phyloP scores from a whole-genome alignment of 2,113 vertebrate genomes.

The Ptyas mucosa region DNA sequence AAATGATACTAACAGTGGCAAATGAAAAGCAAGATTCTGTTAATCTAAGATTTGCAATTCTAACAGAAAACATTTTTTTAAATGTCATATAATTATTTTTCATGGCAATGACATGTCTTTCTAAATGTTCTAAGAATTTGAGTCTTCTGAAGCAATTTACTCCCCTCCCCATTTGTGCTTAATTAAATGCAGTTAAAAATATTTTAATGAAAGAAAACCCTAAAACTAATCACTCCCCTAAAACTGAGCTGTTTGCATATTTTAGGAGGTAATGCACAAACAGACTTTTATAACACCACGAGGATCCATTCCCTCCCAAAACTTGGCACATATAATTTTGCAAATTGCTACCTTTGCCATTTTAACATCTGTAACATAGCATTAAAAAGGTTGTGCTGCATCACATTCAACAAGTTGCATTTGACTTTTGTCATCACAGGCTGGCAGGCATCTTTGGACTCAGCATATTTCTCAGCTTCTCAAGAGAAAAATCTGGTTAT shows the following conservation, averaged over 20 bases:
- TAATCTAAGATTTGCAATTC: neutral
- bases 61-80: neutral
- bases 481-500: neutral
- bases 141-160: neutral
- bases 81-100: neutral
- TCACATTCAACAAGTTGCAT: neutral
- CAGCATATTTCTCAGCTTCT: neutral
- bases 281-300: neutral
- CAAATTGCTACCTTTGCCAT: constrained; percentile 2
- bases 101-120: neutral
- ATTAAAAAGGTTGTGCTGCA: neutral
- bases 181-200: neutral
- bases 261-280: neutral
- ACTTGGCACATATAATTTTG: neutral
- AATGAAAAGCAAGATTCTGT: neutral
- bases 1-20: neutral
- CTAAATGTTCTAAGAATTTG: neutral
- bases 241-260: neutral
- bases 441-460: neutral
- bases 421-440: neutral
- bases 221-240: neutral
- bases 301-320: neutral
- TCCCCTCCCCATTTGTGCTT: neutral
- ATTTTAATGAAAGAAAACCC: neutral
- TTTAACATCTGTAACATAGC: neutral